Evolutionary conservation across 2,888 invertebrate genomes (phyloP).

Genomic region (Drosophila nr. perissopoda): DNA sequence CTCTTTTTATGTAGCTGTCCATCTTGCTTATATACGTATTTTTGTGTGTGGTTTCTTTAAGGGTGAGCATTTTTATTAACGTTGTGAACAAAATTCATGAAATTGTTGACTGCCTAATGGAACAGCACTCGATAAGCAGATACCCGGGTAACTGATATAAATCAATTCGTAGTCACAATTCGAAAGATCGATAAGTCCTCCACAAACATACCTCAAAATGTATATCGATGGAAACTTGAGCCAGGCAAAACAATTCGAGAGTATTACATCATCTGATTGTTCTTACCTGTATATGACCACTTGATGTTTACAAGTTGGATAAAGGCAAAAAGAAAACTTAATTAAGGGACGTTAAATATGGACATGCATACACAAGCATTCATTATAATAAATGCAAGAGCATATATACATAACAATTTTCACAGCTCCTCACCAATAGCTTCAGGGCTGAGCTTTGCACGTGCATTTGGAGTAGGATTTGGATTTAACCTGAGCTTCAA

Average conservation of each 20-base stretch:
- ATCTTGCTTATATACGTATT: slow-evolving; percentile 12
- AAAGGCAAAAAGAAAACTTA: slow-evolving; percentile 2
- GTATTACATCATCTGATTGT: neutral
- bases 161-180: neutral
- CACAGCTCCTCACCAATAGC: slow-evolving; percentile 7
- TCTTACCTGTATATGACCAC: neutral
- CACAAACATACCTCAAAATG: neutral
- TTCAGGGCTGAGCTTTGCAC: slow-evolving; percentile 5
- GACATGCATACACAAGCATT: neutral
- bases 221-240: neutral
- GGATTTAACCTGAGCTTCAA: neutral
- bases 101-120: slow-evolving; percentile 9
- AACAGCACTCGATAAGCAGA: neutral
- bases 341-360: neutral
- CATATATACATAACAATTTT: slow-evolving; percentile 13
- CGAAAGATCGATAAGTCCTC: neutral
- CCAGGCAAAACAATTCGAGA: neutral
- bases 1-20: neutral
- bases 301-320: slow-evolving; percentile 16
- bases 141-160: slow-evolving; percentile 8
- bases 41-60: slow-evolving; percentile 44
- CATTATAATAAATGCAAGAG: neutral
- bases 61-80: slow-evolving; percentile 61
- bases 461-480: slow-evolving; percentile 24
- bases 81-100: slow-evolving; percentile 25